Evolutionary conservation across 1,140 invertebrate species (phyloP), one percentile per base, ranked within the genome.

Genomic region (Oreohelix idahoensis): DNA sequence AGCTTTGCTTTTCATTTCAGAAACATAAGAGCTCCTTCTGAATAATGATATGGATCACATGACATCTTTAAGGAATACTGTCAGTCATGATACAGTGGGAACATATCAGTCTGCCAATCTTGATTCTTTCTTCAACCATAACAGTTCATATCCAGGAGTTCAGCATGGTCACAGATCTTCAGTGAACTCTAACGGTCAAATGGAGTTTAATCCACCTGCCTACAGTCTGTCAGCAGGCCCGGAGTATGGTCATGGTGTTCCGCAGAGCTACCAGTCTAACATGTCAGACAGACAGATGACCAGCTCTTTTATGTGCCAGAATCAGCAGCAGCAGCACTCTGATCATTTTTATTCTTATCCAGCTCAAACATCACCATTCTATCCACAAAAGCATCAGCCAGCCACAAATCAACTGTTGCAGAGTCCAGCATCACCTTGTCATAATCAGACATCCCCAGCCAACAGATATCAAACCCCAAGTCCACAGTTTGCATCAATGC

Each of bases 351-450:
- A 66, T 32, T 8, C 63, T 8, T 32, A 8, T 32, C 63, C 23
- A 32, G 5, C n/a, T 66, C 63, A 58, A 26, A 58, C 51, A 58
- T 20, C n/a, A 66, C n/a, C 29, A 10, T 35, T 66, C 63, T 66
- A 32, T 32, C 29, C n/a, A 32, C 63, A 66, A 32, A 66, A 66
- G 29, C 63, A 66, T 32, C 63, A 66, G 29, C 29, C 63, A 32
- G 63, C 5, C 17, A 2, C n/a, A 2, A 66, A 66, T 66, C 63
- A 66, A n/a, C n/a, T 32, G 17, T 13, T 66, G n/a, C 63, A 66
- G 29, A 66, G 29, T 66, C 63, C 63, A 66, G 11, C n/a, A 66
- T 32, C 63, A 32, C 63, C 63, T 66, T 66, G 63, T 66, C 63
- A 32, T n/a, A 66, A 17, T 35, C 63, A 66, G 29, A n/a, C 29